phyloP scores from a whole-genome alignment of 2,797 vertebrate species.

The Lagocephalus sceleratus region DNA sequence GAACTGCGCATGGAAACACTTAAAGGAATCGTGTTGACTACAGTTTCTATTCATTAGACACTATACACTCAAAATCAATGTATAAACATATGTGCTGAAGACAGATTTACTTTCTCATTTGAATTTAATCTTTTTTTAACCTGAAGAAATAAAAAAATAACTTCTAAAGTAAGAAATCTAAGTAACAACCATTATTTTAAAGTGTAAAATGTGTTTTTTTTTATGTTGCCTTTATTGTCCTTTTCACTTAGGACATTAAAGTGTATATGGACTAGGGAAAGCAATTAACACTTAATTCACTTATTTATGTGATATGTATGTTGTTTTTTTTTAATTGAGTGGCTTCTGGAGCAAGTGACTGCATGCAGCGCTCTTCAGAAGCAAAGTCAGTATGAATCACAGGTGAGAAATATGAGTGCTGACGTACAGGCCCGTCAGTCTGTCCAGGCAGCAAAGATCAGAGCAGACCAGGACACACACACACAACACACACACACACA shows the following conservation, averaged over 20 bases:
- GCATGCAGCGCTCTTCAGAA: slow-evolving; percentile 41
- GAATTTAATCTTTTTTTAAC: no score
- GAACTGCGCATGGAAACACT: slow-evolving; percentile 6
- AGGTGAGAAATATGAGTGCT: slow-evolving; percentile 58
- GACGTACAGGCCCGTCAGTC: slow-evolving; percentile 53
- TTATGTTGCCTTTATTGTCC: no score
- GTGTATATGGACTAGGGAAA: no score
- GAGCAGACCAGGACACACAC: slow-evolving; percentile 42
- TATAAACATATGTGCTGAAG: not conserved
- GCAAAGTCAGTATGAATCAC: slow-evolving; percentile 60
- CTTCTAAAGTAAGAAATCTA: no score
- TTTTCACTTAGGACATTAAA: no score
- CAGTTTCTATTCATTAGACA: not conserved
- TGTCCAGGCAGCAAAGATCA: slow-evolving; percentile 40
- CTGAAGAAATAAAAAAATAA: not conserved
- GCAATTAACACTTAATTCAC: no score
- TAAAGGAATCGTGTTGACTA: not conserved
- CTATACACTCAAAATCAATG: no score
- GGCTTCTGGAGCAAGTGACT: slow-evolving; percentile 5
- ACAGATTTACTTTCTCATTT: no score
- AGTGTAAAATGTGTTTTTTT: no score
- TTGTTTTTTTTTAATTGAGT: not conserved
- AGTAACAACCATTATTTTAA: no score
- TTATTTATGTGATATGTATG: no score
- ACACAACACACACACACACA: slow-evolving; percentile 18